Base-by-base conservation (phyloP, 2,888 invertebrate genomes). In the Ariolimax columbianus region DNA sequence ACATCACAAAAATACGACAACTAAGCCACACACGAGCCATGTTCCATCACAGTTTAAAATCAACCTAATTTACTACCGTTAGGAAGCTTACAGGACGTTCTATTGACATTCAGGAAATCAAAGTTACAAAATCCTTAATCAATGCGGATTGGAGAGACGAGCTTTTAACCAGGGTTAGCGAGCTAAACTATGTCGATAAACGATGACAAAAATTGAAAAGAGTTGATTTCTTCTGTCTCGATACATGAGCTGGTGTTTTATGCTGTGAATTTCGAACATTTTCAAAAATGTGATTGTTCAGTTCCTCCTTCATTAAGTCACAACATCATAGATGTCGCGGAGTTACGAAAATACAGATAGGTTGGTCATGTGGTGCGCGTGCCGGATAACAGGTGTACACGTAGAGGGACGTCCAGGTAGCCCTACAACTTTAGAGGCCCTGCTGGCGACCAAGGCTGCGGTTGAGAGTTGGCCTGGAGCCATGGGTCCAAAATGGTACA, bases 61-160 rank as follows among this genome's bases (percentile, higher is more conserved):
- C 47, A 43, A 73, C 73, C 73, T 73, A 47, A 47, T 47, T 73
- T 70, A 38, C 36, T 19, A 36, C 70, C 70, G 40, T 40, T 73
- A 73, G 73, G 43, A 40, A 43, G 47, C 47, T 73, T 73, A 73
- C n/a, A 30, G 43, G 73, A 30, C 70, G 70, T 70, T 70, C 38
- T 40, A 70, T 40, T 43, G 73, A 47, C 73, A 30, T 43, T 30
- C 43, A 73, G 47, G 47, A 73, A 73, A 73, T 47, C 73, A 73
- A 73, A 47, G 43, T 73, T 73, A 9, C 43, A 43, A 73, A 73
- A 47, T 73, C 73, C 43, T 43, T 73, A 73, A 73, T 73, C 73
- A 73, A 73, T 73, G 73, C n/a, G 30, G 43, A 43, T 73, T 47
- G 26, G 47, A 73, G n/a, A 43, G 73, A 47, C 43, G 30, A 43